These are phyloP conservation scores for Hipposideros armiger DNA, from an alignment of 2,113 vertebrate genomes.

Conservation along the genomic window DNA sequence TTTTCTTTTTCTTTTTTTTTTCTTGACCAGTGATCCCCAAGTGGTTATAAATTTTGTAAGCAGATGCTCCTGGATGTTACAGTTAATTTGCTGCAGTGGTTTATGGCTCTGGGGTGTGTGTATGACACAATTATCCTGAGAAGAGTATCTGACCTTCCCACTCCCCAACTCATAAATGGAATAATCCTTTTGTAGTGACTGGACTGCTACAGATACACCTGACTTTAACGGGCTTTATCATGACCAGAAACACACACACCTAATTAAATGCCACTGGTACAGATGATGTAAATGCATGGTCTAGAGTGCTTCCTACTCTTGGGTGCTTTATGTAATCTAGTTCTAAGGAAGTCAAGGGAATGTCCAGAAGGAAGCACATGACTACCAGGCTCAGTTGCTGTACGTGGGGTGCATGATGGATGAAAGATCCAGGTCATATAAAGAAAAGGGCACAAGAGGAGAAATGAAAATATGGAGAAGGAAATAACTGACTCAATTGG, in stretches of 20 bases:
- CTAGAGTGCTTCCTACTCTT: neutral
- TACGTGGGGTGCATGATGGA: accelerated
- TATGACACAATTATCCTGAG: neutral
- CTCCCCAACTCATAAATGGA: neutral
- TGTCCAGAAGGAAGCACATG: neutral
- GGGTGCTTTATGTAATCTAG: neutral
- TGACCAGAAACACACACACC: neutral
- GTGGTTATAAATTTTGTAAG: neutral
- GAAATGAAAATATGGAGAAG: neutral
- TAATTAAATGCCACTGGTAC: neutral
- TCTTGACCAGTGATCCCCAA: neutral
- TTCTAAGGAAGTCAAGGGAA: neutral
- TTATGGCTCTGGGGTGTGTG: neutral
- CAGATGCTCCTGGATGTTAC: neutral
- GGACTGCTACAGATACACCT: neutral
- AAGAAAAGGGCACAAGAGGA: neutral
- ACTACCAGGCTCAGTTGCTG: neutral
- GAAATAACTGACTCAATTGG: neutral
- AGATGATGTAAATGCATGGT: neutral
- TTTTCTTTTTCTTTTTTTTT: neutral
- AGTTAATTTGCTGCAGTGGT: neutral
- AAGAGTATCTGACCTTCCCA: neutral
- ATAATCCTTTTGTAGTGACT: neutral
- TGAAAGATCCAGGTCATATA: neutral
- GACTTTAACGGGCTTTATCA: neutral